phyloP scores from a whole-genome alignment of 2,113 vertebrate species.

The Cochlearius cochlearius region DNA sequence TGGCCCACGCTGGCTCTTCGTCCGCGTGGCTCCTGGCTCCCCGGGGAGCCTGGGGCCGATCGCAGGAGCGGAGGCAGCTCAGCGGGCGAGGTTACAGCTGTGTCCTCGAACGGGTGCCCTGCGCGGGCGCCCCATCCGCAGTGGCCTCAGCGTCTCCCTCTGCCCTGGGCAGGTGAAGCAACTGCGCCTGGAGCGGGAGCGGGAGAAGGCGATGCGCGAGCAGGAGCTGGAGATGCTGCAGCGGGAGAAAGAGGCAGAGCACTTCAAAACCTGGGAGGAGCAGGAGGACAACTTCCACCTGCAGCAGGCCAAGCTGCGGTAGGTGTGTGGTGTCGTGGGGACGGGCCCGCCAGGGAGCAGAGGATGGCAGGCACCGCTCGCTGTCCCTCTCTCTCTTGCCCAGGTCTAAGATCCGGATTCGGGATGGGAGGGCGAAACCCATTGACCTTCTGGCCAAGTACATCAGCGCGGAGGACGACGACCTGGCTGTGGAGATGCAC shows the following conservation, averaged over 20 bases:
- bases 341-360: fast-evolving
- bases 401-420: conserved; percentile 96
- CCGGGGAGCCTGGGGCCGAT: fast-evolving
- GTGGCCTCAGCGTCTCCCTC: background rate
- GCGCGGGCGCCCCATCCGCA: fast-evolving
- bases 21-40: fast-evolving
- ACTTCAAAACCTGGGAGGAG: conserved; percentile 98
- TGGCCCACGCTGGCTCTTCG: background rate
- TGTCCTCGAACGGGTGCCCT: fast-evolving
- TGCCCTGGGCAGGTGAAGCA: conserved; percentile 85
- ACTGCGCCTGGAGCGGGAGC: conserved; percentile 91
- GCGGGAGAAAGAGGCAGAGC: conserved; percentile 95
- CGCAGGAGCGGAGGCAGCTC: background rate
- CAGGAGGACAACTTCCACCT: conserved; percentile 98
- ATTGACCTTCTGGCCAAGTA: conserved; percentile 97
- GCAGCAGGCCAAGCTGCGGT: conserved; percentile 95
- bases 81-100: fast-evolving
- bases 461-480: conserved; percentile 94
- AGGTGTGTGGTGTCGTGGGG: background rate
- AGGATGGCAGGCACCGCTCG: background rate
- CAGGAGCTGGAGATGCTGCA: conserved; percentile 97
- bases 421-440: conserved; percentile 92
- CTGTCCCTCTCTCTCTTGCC: background rate
- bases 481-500: conserved; percentile 96
- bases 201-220: conserved; percentile 95